Evolutionary conservation across 2,797 vertebrate species (phyloP), one percentile per base, ranked within the genome.

Genomic region (Macropodus opercularis): DNA sequence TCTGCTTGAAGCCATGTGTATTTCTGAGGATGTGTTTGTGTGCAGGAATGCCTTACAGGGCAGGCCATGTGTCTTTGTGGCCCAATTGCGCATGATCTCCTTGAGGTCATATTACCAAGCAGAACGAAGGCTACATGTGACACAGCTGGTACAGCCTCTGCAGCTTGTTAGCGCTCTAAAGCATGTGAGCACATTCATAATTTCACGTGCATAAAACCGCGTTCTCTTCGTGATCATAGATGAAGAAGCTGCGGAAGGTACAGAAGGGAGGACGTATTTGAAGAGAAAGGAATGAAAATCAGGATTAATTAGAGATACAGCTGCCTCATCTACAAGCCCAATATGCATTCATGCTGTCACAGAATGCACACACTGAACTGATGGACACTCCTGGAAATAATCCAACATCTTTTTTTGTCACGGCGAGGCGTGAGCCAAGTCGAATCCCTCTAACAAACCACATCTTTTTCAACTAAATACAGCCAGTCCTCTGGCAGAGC

Each of bases 311-410:
- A 49, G 29, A 19, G 32, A 59, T 4, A 22, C 65, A 67, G 64
- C 42, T 66, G 67, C 49, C 34, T 41, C 42, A 63, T 17, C 38
- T 34, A 35, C 17, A 24, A 19, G 29, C 50, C n/a, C 43, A 47
- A 3, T 12, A 12, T 57, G 65, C 40, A 24, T 53, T 72, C 55
- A 69, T 17, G 21, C 51, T 6, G 48, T 10, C 55, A 26, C 14
- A 48, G 43, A 52, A 42, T 13, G 35, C 70, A 50, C 48, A 24
- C 18, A 31, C 21, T 31, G 23, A 17, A 51, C 40, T 57, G 68
- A 79, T 18, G 15, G 38, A 24, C 70, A 69, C 66, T 84, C 78
- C 78, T 80, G 79, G 84, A 85, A 56, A 67, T 19, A 22, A 59
- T 77, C 78, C 62, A 80, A 24, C 35, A 39, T 79, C 71, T 63